Evolutionary conservation across 1,140 invertebrate genomes (phyloP).

Genomic region (Papilio glaucus): DNA sequence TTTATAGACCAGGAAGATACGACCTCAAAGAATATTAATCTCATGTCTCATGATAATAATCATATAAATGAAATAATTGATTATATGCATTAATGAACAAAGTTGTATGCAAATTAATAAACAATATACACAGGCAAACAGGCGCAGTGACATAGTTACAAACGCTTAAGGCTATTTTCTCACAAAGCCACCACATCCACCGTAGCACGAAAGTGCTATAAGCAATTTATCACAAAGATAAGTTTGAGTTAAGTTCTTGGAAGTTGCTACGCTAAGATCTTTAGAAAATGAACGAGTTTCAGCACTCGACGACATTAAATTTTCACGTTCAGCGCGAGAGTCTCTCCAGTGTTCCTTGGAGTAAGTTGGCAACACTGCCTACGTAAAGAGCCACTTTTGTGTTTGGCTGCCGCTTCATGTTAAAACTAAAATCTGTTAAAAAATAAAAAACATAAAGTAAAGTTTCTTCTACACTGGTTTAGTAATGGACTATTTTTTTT

Average conservation of each 20-base stretch:
- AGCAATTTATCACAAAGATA: conserved; percentile 29
- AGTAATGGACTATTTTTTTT: not conserved
- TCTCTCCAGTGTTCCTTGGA: conserved; percentile 20
- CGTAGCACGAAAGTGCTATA: not conserved
- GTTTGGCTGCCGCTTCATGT: conserved; percentile 34
- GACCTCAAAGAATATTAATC: too few relatives aligned
- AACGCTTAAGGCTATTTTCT: not conserved
- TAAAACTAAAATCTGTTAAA: conserved; percentile 6
- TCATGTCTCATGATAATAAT: too few relatives aligned
- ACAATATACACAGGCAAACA: not conserved
- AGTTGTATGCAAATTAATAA: not conserved
- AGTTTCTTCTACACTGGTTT: not conserved
- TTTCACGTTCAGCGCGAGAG: conserved; percentile 56
- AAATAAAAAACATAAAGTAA: too few relatives aligned
- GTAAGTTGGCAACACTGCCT: conserved; percentile 32
- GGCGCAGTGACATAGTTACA: not conserved
- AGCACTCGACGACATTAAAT: conserved; percentile 66
- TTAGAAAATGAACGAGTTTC: conserved; percentile 59
- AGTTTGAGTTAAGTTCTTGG: conserved; percentile 42
- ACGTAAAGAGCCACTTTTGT: conserved; percentile 29
- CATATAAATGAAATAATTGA: too few relatives aligned
- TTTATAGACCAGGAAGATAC: too few relatives aligned
- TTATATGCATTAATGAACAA: too few relatives aligned
- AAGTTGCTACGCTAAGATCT: conserved; percentile 50
- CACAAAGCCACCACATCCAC: not conserved